Evolutionary conservation across 2,888 invertebrate species (phyloP).

Genomic region (Lutraria lutraria): DNA sequence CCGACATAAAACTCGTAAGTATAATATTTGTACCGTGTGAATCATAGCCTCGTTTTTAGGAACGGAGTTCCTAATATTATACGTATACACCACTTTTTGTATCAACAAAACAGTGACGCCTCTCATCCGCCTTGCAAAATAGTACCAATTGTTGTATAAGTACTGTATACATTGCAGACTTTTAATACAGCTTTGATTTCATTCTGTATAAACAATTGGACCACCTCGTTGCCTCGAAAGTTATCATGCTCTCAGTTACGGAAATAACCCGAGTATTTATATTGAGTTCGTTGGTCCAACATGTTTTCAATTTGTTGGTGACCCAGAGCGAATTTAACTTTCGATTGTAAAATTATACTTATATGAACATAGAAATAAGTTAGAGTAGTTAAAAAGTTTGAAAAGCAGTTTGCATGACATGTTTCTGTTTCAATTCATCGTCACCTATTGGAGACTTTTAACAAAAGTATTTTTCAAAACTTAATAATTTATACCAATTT

Average conservation of each 20-base stretch:
- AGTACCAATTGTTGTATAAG: no score
- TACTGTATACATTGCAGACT: no score
- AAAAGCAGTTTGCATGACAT: background rate
- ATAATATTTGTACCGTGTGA: background rate
- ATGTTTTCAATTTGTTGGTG: background rate
- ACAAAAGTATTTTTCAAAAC: background rate
- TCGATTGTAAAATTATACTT: background rate
- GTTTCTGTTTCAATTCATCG: background rate
- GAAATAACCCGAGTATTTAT: background rate
- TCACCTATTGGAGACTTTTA: background rate
- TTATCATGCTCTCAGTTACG: background rate
- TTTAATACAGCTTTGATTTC: no score
- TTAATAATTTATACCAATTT: background rate
- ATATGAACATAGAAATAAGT: background rate
- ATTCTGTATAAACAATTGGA: background rate
- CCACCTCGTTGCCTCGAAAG: no score
- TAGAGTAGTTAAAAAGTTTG: background rate
- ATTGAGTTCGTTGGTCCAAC: background rate
- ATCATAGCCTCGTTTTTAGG: background rate
- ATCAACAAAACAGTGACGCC: no score
- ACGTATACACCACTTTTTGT: no score
- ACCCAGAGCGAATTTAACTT: background rate
- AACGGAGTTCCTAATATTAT: no score
- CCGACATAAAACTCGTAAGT: conserved; percentile 8
- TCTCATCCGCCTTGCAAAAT: no score